Conservation (phyloP, 37 sponge, comb jelly and placozoan species). For the Aplysina aerophoba region DNA sequence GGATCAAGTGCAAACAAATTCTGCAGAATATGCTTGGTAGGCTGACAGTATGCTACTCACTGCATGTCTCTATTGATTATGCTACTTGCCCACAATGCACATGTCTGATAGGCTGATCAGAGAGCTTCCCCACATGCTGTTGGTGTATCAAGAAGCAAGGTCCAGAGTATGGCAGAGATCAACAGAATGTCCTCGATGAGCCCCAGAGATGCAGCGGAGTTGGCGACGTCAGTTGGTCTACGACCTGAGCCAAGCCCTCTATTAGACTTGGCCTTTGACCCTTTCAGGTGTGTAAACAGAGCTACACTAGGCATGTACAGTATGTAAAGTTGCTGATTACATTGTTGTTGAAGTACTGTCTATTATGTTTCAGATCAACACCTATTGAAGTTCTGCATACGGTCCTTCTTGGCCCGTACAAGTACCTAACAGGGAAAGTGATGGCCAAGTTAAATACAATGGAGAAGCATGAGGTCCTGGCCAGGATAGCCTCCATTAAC, state of each 20-base stretch:
- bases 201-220: no score
- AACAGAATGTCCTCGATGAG: no score
- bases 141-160: not conserved
- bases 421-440: conserved; percentile 39
- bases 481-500: conserved; percentile 32
- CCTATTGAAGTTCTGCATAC: conserved; percentile 59
- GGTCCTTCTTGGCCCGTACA: conserved; percentile 46
- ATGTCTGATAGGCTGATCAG: not conserved
- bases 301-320: no score
- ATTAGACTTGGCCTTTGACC: no score
- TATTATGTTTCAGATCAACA: conserved; percentile 33
- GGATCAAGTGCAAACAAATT: conserved; percentile 42
- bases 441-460: conserved; percentile 8
- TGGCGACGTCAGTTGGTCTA: no score
- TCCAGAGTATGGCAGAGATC: not conserved
- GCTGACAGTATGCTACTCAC: not conserved
- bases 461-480: conserved; percentile 42
- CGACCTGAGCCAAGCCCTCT: no score
- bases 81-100: not conserved
- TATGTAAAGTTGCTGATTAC: no score
- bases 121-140: not conserved
- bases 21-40: conserved; percentile 58
- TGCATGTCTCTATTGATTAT: not conserved
- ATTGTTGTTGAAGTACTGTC: no score
- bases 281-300: no score